phyloP scores from a whole-genome alignment of 1,140 invertebrate genomes.

The Chymomyza costata region DNA sequence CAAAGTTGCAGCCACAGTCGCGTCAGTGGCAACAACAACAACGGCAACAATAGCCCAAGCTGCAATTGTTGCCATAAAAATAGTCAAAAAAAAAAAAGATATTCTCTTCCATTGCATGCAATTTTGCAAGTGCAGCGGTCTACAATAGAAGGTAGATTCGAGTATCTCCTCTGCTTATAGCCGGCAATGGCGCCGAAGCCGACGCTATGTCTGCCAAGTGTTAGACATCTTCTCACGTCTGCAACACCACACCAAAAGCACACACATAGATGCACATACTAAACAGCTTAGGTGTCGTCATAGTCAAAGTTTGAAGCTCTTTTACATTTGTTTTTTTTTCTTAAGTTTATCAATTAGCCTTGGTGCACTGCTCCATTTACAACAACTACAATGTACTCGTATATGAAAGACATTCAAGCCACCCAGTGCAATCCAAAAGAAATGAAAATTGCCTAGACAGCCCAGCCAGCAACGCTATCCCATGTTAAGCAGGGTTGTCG shows the following conservation, averaged over 20 bases:
- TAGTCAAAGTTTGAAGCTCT: slow-evolving; percentile 9
- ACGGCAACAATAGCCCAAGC: slow-evolving; percentile 39
- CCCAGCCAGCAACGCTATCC: background rate
- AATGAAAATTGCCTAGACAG: slow-evolving; percentile 37
- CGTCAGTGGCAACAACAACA: slow-evolving; percentile 20
- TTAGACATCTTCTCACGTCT: slow-evolving; percentile 70
- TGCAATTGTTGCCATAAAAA: slow-evolving; percentile 49
- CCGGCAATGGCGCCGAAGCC: slow-evolving; percentile 42
- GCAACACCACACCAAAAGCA: slow-evolving; percentile 20
- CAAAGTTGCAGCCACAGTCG: slow-evolving; percentile 44
- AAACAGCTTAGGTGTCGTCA: slow-evolving; percentile 47
- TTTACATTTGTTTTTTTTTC: slow-evolving; percentile 19
- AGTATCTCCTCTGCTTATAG: too few species aligned
- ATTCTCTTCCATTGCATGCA: slow-evolving; percentile 23
- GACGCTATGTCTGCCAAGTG: slow-evolving; percentile 67
- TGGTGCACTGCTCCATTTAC: slow-evolving; percentile 31
- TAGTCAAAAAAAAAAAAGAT: slow-evolving; percentile 27
- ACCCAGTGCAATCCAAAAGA: slow-evolving; percentile 20
- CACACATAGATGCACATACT: slow-evolving; percentile 18
- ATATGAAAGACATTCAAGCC: slow-evolving; percentile 14
- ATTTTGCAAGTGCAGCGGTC: slow-evolving; percentile 57
- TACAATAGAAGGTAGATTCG: slow-evolving; percentile 19
- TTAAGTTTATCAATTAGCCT: slow-evolving; percentile 64
- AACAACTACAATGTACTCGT: background rate
- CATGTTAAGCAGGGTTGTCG: slow-evolving; percentile 8